Conservation (phyloP, 2,888 invertebrate species). For the Stenolophus ochropezus region DNA sequence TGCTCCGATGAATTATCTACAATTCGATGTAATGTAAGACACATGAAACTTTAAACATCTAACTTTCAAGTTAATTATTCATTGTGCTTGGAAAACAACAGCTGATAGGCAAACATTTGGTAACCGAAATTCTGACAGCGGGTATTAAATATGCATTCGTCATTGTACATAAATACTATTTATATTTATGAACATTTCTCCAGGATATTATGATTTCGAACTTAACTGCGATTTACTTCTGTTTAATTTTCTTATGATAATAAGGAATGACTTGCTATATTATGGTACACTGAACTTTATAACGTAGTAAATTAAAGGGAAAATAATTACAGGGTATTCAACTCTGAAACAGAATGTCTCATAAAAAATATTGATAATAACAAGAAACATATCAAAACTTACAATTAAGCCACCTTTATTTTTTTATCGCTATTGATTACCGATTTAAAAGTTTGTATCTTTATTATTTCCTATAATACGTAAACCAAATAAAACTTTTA, state of each 20-base stretch:
- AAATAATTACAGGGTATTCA: neutral
- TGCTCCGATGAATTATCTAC: slow-evolving; percentile 19
- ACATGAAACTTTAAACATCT: slow-evolving; percentile 4
- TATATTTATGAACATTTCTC: neutral
- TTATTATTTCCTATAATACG: no score
- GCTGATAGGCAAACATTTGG: neutral
- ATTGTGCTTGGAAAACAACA: neutral
- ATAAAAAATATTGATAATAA: neutral
- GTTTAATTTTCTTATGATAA: neutral
- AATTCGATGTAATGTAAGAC: slow-evolving; percentile 16
- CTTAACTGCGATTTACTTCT: neutral
- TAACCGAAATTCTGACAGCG: neutral
- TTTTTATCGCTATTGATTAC: no score
- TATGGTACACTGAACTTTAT: neutral
- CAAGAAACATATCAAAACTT: no score
- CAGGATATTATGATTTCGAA: neutral
- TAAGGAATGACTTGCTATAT: neutral
- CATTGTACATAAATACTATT: neutral
- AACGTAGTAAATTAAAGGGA: neutral
- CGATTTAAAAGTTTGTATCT: no score
- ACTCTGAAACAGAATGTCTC: neutral
- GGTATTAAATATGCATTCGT: neutral
- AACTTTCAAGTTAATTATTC: slow-evolving; percentile 21
- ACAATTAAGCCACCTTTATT: no score
- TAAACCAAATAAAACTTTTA: no score